Conservation (phyloP, 2,113 vertebrate genomes). For the Regulus satrapa region DNA sequence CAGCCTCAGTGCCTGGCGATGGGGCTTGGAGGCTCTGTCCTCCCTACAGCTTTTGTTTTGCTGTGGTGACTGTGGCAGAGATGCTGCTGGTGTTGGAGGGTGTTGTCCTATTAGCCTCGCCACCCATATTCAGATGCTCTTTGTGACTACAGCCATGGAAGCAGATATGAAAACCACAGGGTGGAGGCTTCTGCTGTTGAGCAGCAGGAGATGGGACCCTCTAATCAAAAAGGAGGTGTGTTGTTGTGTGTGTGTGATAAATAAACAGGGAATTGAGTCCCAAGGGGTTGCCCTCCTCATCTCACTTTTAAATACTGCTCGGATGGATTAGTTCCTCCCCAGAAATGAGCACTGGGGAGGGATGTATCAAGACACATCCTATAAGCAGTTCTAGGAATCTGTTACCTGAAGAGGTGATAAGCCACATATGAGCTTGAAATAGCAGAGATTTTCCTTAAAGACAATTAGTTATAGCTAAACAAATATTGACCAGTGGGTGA, state of each 20-base stretch:
- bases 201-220: not conserved
- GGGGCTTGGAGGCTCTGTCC: not conserved
- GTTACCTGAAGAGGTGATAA: not conserved
- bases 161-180: not conserved
- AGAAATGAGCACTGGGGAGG: not conserved
- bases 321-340: not conserved
- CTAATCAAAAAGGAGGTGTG: not conserved
- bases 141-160: fast-evolving
- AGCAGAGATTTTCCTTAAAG: not conserved
- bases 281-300: not conserved
- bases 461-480: not conserved
- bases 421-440: not conserved
- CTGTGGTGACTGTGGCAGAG: not conserved
- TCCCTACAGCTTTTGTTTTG: not conserved
- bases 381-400: not conserved
- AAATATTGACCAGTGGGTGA: not conserved
- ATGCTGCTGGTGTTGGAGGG: not conserved
- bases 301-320: not conserved
- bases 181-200: not conserved
- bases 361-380: not conserved
- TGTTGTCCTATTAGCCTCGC: not conserved
- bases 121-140: not conserved
- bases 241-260: not conserved
- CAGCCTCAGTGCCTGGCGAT: not conserved
- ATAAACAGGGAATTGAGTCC: not conserved